Conservation (phyloP, 2,113 vertebrate genomes). For the Rhegmatorhina hoffmannsi region DNA sequence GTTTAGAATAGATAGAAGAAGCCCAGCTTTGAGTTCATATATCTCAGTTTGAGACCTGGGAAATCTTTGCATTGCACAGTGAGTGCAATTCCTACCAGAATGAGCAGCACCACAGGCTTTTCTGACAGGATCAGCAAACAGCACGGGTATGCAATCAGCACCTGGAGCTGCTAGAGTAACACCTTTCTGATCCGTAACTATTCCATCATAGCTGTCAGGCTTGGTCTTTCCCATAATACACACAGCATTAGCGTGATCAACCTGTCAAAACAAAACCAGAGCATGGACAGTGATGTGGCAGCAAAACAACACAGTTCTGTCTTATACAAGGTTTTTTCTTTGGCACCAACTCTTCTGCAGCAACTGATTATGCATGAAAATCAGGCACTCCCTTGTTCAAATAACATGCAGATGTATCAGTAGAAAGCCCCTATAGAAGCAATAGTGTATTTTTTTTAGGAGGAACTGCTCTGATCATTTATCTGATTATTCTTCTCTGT, state of each 20-base stretch:
- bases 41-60: background rate
- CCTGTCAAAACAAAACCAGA: slow-evolving; percentile 67
- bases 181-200: slow-evolving; percentile 82
- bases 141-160: slow-evolving; percentile 91
- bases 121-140: slow-evolving; percentile 88
- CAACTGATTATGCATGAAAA: background rate
- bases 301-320: background rate
- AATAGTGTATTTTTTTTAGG: background rate
- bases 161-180: slow-evolving; percentile 87
- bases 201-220: slow-evolving; percentile 87
- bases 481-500: background rate
- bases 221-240: slow-evolving; percentile 83
- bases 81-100: slow-evolving; percentile 78
- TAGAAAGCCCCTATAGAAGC: background rate
- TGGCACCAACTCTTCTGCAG: background rate
- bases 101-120: slow-evolving; percentile 91
- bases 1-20: background rate
- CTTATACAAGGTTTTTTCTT: background rate
- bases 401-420: background rate
- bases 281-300: background rate
- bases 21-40: background rate
- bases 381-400: background rate
- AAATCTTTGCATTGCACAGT: background rate
- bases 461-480: background rate
- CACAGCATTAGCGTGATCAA: slow-evolving; percentile 82